Percentiles rank a stretch among this genome's conserved stretches.
Evolutionary conservation across 2,888 invertebrate genomes (phyloP).

Genomic region (Sarcophaga subvicina): DNA sequence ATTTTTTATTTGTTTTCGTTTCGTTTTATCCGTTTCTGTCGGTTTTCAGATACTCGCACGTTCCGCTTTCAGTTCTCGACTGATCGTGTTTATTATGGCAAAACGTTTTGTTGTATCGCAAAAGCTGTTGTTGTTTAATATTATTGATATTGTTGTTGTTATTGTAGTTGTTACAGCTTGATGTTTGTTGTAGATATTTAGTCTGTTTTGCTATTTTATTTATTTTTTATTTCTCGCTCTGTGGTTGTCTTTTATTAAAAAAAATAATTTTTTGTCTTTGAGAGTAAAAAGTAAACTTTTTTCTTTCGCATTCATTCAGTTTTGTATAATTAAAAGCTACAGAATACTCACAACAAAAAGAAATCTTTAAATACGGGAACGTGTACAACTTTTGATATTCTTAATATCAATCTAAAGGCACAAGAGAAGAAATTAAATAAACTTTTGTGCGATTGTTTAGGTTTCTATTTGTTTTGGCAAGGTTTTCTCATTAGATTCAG

Average conservation of each 20-base stretch:
- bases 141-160: slow-evolving; percentile 57
- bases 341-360: background rate
- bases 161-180: slow-evolving; percentile 37
- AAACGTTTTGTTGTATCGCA: slow-evolving; percentile 70
- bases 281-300: slow-evolving; percentile 29
- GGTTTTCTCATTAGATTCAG: slow-evolving; percentile 25
- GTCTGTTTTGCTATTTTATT: slow-evolving; percentile 49
- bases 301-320: slow-evolving; percentile 14
- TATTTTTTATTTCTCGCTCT: slow-evolving; percentile 12
- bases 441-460: slow-evolving; percentile 28
- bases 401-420: slow-evolving; percentile 13
- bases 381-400: slow-evolving; percentile 7
- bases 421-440: slow-evolving; percentile 41
- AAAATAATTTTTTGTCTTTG: slow-evolving; percentile 19
- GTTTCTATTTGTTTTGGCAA: slow-evolving; percentile 32
- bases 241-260: slow-evolving; percentile 21
- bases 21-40: slow-evolving; percentile 44
- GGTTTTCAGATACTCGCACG: slow-evolving; percentile 60
- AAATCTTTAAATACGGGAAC: background rate
- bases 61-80: slow-evolving; percentile 72
- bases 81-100: slow-evolving; percentile 70
- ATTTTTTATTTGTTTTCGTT: background rate
- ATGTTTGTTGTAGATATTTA: slow-evolving; percentile 56
- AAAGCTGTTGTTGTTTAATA: slow-evolving; percentile 62
- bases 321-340: slow-evolving; percentile 23